Conservation (phyloP, 2,797 vertebrate genomes). For the Aulostomus chinensis region DNA sequence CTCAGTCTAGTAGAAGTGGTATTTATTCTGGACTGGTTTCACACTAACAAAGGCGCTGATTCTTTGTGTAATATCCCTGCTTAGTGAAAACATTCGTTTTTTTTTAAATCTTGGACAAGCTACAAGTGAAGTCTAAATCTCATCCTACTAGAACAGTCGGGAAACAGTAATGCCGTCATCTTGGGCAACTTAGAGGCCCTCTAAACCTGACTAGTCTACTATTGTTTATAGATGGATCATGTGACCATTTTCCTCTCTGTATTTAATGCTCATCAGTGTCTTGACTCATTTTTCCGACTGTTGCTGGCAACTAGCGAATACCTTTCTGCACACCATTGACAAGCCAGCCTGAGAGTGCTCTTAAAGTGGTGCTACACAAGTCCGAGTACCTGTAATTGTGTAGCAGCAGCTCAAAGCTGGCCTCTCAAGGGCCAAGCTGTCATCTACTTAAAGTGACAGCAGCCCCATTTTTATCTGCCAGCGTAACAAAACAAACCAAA, state of each 20-base stretch:
- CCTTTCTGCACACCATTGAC: slow-evolving; percentile 92
- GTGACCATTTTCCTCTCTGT: slow-evolving; percentile 71
- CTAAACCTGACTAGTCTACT: slow-evolving; percentile 67
- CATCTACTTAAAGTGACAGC: slow-evolving; percentile 93
- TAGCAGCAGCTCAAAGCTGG: slow-evolving; percentile 87
- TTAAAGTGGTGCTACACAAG: slow-evolving; percentile 94
- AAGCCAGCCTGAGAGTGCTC: slow-evolving; percentile 90
- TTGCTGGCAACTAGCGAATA: slow-evolving; percentile 91
- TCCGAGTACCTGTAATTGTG: slow-evolving; percentile 96
- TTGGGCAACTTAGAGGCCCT: slow-evolving; percentile 50
- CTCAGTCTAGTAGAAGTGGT: no score
- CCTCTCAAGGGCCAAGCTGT: slow-evolving; percentile 92
- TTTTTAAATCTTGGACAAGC: no score
- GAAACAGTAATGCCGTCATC: slow-evolving; percentile 39
- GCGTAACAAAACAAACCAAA: slow-evolving; percentile 36
- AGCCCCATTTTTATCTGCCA: slow-evolving; percentile 79
- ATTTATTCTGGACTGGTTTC: slow-evolving; percentile 34
- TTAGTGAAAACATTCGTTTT: no score
- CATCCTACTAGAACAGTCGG: slow-evolving; percentile 30
- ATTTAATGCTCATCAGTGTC: slow-evolving; percentile 90
- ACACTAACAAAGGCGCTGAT: slow-evolving; percentile 48
- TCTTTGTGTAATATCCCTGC: no score
- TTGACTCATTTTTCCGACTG: slow-evolving; percentile 83
- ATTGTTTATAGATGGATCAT: slow-evolving; percentile 76
- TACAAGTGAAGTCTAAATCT: slow-evolving; percentile 31